Conservation (phyloP, 2,113 vertebrate genomes). For the Mastomys coucha region DNA sequence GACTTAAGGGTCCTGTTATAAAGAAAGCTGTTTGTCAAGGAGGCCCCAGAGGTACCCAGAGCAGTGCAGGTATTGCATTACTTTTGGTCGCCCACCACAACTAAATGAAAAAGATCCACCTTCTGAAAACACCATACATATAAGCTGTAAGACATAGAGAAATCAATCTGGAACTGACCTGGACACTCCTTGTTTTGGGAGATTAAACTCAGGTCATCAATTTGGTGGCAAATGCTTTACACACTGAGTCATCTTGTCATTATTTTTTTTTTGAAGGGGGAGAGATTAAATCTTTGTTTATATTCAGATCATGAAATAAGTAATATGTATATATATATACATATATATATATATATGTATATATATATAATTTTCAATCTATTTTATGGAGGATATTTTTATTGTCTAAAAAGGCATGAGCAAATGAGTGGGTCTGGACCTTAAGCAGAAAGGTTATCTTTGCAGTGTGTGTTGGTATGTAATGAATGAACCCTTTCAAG, state of each 20-base stretch:
- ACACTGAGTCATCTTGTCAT: background rate
- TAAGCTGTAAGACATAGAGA: background rate
- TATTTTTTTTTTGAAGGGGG: background rate
- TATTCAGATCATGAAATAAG: slow-evolving; percentile 46
- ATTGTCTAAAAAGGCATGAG: slow-evolving; percentile 41
- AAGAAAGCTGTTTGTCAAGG: slow-evolving; percentile 3
- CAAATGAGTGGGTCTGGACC: slow-evolving; percentile 14
- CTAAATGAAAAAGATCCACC: background rate
- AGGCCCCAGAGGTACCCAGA: background rate
- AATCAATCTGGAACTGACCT: background rate
- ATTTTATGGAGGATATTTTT: slow-evolving; percentile 28
- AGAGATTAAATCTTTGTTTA: background rate
- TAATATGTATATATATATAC: background rate
- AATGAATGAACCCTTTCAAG: slow-evolving; percentile 72
- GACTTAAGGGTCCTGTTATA: background rate
- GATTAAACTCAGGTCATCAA: background rate
- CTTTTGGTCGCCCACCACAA: background rate
- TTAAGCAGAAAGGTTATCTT: slow-evolving; percentile 70
- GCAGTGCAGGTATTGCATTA: background rate
- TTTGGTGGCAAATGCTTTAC: background rate
- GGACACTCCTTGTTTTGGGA: background rate
- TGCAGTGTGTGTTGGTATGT: slow-evolving; percentile 61
- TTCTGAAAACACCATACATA: background rate
- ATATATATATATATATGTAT: background rate
- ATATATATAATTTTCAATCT: slow-evolving; percentile 6